Base-by-base conservation (phyloP, 2,888 invertebrate genomes). In the Podotricha telesiphe region DNA sequence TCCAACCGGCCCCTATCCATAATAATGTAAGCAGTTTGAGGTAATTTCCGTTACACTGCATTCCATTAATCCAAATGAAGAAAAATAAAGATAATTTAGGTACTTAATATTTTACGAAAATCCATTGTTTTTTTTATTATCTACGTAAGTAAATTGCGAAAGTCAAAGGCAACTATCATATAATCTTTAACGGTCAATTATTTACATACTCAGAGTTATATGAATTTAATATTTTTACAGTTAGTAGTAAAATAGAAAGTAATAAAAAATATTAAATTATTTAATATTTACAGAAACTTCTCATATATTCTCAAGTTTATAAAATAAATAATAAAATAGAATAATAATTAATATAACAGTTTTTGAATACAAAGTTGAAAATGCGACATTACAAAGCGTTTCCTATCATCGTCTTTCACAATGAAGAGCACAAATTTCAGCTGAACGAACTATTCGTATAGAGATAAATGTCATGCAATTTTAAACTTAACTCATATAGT, bases 1-100 rank as follows among this genome's bases (percentile, higher is more conserved):
- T 58, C n/a, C 11, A 68, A 42, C 45, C 20, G 34, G 65, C 51
- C 68, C 40, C 53, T 65, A 65, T 65, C 59, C 28, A 69, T 69
- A 61, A 65, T 65, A 65, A 61, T 53, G 59, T 47, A 65, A 68
- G 61, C 28, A 61, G 53, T 69, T 69, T 53, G 47, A 20, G 13
- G 65, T 56, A 47, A 37, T 34, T 47, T 37, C 11, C 17, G 55
- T 45, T 19, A 45, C 55, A n/a, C 20, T 64, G 55, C 45, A 48
- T 3, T 37, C 34, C 55, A 37, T 4, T 37, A 10, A 17, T 15
- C 11, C 17, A 37, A 55, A 15, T 55, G 28, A 28, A n/a, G n/a
- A 28, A 13, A 42, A 42, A 3, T 3, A 8, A 8, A 17, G 7
- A 47, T 8, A 8, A 45, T 0, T 45, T 45, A 6, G 45, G 1